phyloP scores from a whole-genome alignment of 2,888 invertebrate species.

The Protonemura montana region DNA sequence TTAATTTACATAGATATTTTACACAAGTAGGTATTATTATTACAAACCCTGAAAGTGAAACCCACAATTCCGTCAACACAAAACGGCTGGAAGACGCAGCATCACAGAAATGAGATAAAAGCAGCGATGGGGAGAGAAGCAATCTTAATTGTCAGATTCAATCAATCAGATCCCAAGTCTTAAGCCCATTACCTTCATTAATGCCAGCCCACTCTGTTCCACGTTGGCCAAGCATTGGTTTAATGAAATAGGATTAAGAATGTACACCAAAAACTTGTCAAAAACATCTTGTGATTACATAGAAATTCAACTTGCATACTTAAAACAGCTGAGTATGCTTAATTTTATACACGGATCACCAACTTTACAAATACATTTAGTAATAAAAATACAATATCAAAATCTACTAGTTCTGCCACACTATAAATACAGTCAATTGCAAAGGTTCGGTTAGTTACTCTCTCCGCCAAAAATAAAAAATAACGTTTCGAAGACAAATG shows the following conservation, averaged over 20 bases:
- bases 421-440: slow-evolving; percentile 4
- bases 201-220: not conserved
- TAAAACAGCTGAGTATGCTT: too few species aligned
- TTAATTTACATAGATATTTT: not conserved
- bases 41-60: not conserved
- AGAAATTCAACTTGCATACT: too few species aligned
- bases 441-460: not conserved
- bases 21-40: not conserved
- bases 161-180: not conserved
- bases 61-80: not conserved
- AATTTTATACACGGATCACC: too few species aligned
- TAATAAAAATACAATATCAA: slow-evolving; percentile 7
- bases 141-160: not conserved
- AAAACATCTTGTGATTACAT: not conserved
- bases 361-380: not conserved
- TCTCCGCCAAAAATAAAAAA: not conserved
- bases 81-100: not conserved
- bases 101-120: slow-evolving; percentile 21
- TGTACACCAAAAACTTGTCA: not conserved
- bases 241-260: not conserved
- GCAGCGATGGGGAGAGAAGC: not conserved
- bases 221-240: not conserved
- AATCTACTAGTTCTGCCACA: slow-evolving; percentile 12
- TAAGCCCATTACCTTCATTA: not conserved
- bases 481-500: not conserved